These are phyloP conservation scores for Menidia beryllina DNA, from an alignment of 2,113 vertebrate genomes.

Conservation along the genomic window DNA sequence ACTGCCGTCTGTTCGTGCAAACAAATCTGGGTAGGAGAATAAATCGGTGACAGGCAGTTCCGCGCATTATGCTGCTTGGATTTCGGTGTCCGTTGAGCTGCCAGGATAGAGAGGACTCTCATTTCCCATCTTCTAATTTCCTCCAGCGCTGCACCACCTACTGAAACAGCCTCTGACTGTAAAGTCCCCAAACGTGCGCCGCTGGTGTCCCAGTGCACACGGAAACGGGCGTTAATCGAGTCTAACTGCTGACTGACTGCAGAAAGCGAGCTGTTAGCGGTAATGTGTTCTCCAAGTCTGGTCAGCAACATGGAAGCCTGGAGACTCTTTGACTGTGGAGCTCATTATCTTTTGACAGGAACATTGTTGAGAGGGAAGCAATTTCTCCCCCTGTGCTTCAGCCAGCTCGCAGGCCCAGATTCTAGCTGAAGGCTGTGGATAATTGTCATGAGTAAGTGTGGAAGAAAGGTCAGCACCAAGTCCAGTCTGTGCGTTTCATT, in stretches of 20 bases:
- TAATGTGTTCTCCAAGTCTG: conserved; percentile 25
- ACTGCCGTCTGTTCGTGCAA: conserved; percentile 1
- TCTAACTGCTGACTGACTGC: conserved; percentile 22
- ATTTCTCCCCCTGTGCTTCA: conserved; percentile 18
- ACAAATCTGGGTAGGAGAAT: neutral
- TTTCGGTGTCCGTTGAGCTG: neutral
- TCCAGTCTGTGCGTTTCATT: conserved; percentile 8
- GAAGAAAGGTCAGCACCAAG: neutral
- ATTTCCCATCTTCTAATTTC: conserved; percentile 30
- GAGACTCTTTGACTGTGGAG: conserved; percentile 36
- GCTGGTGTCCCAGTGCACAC: conserved; percentile 14
- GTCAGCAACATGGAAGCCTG: conserved; percentile 25
- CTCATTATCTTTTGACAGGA: conserved; percentile 57
- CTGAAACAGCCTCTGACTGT: conserved; percentile 18
- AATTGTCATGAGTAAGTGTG: conserved; percentile 1
- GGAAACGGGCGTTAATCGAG: conserved; percentile 28
- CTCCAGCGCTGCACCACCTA: conserved; percentile 30
- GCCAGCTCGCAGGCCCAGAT: neutral
- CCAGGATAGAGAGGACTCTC: conserved; percentile 16
- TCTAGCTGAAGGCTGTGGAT: neutral
- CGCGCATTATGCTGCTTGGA: neutral
- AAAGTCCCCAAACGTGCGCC: conserved; percentile 45
- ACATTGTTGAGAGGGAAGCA: conserved; percentile 28
- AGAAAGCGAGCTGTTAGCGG: conserved; percentile 18
- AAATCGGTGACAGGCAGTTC: conserved; percentile 1